phyloP scores from a whole-genome alignment of 2,113 vertebrate genomes.

The Eidolon helvum region DNA sequence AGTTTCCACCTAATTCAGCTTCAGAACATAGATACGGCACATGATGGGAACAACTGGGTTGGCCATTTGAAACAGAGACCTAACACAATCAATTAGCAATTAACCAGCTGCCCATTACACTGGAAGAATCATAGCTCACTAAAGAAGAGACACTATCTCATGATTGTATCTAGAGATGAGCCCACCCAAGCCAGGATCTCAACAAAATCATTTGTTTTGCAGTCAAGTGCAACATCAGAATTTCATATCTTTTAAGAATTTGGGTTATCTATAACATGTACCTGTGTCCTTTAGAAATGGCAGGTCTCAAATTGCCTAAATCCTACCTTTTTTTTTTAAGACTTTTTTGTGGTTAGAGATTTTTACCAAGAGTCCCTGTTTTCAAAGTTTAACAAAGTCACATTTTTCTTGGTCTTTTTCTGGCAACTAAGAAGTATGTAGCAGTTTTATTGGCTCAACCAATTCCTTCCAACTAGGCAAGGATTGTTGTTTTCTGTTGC shows the following conservation, averaged over 20 bases:
- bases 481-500: constrained; percentile 44
- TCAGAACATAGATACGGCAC: neutral
- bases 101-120: neutral
- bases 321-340: neutral
- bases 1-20: neutral
- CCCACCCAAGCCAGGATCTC: neutral
- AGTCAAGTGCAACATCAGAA: neutral
- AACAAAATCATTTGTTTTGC: neutral
- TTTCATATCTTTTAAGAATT: neutral
- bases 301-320: neutral
- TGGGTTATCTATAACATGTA: neutral
- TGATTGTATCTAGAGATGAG: neutral
- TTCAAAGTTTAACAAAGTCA: constrained; percentile 38
- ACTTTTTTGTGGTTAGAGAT: neutral
- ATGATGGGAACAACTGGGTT: neutral
- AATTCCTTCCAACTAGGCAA: constrained; percentile 20
- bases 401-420: neutral
- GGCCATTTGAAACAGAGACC: neutral
- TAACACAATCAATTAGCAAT: neutral
- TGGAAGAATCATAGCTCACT: neutral
- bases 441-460: constrained; percentile 18
- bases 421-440: neutral
- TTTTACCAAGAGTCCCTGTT: neutral
- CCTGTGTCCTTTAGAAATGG: neutral
- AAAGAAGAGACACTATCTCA: neutral